Conservation (phyloP, 2,113 vertebrate genomes). For the Dicentrarchus labrax region DNA sequence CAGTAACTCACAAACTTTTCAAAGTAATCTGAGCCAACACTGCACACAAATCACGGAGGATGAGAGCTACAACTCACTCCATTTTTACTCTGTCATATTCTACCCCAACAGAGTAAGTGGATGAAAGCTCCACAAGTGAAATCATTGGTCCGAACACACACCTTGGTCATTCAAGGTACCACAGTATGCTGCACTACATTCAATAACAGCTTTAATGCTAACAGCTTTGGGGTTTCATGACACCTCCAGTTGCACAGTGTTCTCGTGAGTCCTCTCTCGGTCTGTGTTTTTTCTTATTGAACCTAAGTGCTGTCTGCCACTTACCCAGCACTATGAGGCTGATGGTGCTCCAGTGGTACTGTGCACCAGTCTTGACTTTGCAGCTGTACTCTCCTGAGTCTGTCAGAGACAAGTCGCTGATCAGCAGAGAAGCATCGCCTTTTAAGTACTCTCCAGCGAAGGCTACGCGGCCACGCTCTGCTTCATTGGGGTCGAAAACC, state of each 20-base stretch:
- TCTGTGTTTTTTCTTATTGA: slow-evolving; percentile 4
- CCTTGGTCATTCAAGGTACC: neutral
- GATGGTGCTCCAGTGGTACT: slow-evolving; percentile 90
- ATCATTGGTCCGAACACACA: neutral
- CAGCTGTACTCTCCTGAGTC: slow-evolving; percentile 94
- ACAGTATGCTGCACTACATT: neutral
- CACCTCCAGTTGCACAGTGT: neutral
- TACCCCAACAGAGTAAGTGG: neutral
- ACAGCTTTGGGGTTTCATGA: neutral
- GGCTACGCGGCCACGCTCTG: slow-evolving; percentile 86
- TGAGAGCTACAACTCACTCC: neutral
- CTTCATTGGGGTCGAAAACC: slow-evolving; percentile 87
- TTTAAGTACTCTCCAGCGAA: slow-evolving; percentile 91
- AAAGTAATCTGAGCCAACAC: too few relatives aligned
- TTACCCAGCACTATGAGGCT: slow-evolving; percentile 92
- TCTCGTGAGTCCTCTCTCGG: neutral
- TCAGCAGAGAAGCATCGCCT: slow-evolving; percentile 92
- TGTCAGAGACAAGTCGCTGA: slow-evolving; percentile 88
- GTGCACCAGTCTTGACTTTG: slow-evolving; percentile 93
- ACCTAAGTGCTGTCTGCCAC: slow-evolving; percentile 36
- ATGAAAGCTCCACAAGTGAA: neutral
- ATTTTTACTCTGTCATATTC: neutral
- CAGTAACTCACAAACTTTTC: too few relatives aligned
- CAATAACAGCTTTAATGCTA: neutral
- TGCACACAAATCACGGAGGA: neutral